These are phyloP conservation scores for Bimastos eiseni DNA, from an alignment of 2,888 invertebrate genomes.

Conservation along the genomic window DNA sequence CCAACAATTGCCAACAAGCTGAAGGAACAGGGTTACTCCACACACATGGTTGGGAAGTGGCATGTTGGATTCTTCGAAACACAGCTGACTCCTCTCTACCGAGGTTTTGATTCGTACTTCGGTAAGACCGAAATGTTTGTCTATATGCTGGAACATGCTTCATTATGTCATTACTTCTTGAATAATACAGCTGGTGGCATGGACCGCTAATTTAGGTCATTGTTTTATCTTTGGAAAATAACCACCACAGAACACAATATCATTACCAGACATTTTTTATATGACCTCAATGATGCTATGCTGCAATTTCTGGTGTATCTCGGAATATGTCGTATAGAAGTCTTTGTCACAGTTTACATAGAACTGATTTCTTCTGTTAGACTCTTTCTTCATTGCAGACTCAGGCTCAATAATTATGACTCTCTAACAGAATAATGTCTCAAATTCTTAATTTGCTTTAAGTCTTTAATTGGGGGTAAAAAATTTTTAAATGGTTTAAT, in stretches of 20 bases:
- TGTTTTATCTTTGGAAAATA: no score
- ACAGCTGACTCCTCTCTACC: constrained; percentile 61
- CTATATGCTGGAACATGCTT: background rate
- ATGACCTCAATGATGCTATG: background rate
- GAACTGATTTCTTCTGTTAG: background rate
- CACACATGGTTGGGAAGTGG: constrained; percentile 62
- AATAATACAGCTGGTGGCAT: no score
- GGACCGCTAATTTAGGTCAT: no score
- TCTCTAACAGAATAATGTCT: no score
- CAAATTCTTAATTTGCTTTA: no score
- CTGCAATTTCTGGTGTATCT: no score
- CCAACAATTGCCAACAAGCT: constrained; percentile 53
- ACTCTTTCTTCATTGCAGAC: background rate
- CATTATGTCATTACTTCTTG: background rate
- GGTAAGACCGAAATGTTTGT: constrained; percentile 48
- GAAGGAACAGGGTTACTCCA: constrained; percentile 54
- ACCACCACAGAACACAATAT: no score
- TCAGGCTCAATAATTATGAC: background rate
- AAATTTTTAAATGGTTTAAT: no score
- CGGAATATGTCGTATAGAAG: background rate
- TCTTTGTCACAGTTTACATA: background rate
- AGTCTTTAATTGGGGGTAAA: no score
- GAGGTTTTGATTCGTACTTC: constrained; percentile 65
- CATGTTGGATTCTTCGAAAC: constrained; percentile 64
- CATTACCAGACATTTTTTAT: background rate